phyloP scores from a whole-genome alignment of 2,113 vertebrate genomes.

The Amphiprion ocellaris region DNA sequence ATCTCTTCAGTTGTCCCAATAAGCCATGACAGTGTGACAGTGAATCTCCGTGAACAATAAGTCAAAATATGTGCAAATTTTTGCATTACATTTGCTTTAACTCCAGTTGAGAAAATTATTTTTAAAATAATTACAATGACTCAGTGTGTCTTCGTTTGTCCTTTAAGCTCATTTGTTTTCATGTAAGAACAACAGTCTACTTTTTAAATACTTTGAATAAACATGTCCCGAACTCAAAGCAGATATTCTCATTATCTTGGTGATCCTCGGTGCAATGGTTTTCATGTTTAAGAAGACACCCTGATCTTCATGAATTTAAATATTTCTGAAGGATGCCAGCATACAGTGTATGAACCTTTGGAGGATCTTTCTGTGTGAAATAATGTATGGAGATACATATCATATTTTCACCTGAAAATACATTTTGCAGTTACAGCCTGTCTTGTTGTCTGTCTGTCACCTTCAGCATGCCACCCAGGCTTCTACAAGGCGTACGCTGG shows the following conservation, averaged over 20 bases:
- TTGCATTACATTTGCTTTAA: background rate
- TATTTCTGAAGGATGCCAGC: constrained; percentile 1
- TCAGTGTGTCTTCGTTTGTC: constrained; percentile 1
- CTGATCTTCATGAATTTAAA: constrained; percentile 1
- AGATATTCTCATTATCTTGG: constrained; percentile 39
- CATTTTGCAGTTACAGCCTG: background rate
- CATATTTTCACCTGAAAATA: background rate
- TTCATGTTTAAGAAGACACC: constrained; percentile 13
- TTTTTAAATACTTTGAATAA: constrained; percentile 18
- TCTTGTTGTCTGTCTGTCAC: constrained; percentile 45
- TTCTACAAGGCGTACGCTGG: constrained; percentile 97
- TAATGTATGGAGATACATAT: background rate
- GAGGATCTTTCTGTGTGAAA: background rate
- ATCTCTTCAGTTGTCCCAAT: background rate
- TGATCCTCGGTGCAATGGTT: constrained; percentile 12
- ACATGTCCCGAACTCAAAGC: background rate
- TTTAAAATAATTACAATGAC: background rate
- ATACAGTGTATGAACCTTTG: background rate
- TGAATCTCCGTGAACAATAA: background rate
- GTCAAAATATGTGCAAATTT: background rate
- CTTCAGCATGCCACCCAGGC: constrained; percentile 91
- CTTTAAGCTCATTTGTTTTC: background rate
- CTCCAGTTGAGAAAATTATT: too few species aligned
- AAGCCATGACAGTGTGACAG: background rate
- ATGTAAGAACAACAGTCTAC: background rate